Evolutionary conservation across 2,113 vertebrate genomes (phyloP).

Genomic region (Greenwoodochromis staneri): DNA sequence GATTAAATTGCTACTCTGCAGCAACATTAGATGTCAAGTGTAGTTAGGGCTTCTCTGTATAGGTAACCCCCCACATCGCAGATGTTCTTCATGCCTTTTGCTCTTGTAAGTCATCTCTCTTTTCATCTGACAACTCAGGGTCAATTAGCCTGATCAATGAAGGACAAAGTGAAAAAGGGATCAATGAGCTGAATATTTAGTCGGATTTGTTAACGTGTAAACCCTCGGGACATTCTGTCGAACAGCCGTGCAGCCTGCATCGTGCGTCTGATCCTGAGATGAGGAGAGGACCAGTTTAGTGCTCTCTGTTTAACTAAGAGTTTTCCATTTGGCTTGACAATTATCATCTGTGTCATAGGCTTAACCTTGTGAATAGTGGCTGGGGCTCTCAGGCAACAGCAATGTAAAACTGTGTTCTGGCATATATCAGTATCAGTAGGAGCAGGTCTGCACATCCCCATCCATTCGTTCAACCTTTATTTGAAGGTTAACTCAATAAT

Average conservation of each 20-base stretch:
- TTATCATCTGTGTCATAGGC: not conserved
- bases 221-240: not conserved
- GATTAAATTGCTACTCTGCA: not conserved
- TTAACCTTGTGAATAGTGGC: not conserved
- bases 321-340: not conserved
- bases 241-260: not conserved
- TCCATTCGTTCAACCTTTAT: not conserved
- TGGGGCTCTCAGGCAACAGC: not conserved
- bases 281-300: not conserved
- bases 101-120: slow-evolving; percentile 9
- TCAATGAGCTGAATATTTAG: slow-evolving; percentile 41
- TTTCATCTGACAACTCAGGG: slow-evolving; percentile 21
- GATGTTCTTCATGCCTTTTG: not conserved
- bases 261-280: not conserved
- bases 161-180: slow-evolving; percentile 36
- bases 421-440: not conserved
- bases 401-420: not conserved
- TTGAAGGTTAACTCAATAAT: slow-evolving; percentile 39
- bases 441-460: not conserved
- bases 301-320: not conserved
- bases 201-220: slow-evolving; percentile 23
- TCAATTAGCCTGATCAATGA: slow-evolving; percentile 56
- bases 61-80: not conserved
- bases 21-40: not conserved
- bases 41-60: not conserved